Evolutionary conservation across 1,140 invertebrate genomes (phyloP).

Genomic region (Cepaea nemoralis): DNA sequence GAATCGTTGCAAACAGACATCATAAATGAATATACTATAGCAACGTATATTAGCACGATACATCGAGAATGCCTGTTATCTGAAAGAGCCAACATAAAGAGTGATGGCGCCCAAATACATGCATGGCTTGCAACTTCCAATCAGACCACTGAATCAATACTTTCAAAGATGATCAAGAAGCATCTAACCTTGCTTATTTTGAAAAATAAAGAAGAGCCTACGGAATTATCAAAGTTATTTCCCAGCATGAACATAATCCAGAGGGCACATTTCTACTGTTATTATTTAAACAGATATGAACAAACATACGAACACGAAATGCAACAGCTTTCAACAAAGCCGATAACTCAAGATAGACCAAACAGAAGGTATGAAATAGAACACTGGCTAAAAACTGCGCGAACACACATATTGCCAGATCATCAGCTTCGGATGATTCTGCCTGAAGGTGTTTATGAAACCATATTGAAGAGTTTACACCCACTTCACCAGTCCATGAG

Average conservation of each 20-base stretch:
- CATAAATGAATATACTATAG: not conserved
- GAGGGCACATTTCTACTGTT: not conserved
- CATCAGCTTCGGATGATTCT: not conserved
- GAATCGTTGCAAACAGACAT: not conserved
- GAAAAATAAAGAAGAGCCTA: not conserved
- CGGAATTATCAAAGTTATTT: not conserved
- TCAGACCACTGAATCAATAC: not conserved
- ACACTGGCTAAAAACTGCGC: not conserved
- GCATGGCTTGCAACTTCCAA: constrained; percentile 10
- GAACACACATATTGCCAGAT: not conserved
- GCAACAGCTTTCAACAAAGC: not conserved
- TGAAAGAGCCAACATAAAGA: not conserved
- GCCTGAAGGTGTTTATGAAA: not conserved
- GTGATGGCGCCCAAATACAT: not conserved
- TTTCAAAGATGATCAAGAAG: not conserved
- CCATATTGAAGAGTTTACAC: too few species aligned
- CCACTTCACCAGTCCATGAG: too few species aligned
- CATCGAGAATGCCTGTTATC: not conserved
- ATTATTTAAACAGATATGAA: not conserved
- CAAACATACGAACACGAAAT: not conserved
- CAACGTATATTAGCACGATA: not conserved
- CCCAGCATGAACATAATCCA: not conserved
- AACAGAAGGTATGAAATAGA: not conserved
- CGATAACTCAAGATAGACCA: not conserved
- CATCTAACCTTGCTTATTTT: not conserved